Conservation (phyloP, 2,113 vertebrate genomes). For the Lophius piscatorius region DNA sequence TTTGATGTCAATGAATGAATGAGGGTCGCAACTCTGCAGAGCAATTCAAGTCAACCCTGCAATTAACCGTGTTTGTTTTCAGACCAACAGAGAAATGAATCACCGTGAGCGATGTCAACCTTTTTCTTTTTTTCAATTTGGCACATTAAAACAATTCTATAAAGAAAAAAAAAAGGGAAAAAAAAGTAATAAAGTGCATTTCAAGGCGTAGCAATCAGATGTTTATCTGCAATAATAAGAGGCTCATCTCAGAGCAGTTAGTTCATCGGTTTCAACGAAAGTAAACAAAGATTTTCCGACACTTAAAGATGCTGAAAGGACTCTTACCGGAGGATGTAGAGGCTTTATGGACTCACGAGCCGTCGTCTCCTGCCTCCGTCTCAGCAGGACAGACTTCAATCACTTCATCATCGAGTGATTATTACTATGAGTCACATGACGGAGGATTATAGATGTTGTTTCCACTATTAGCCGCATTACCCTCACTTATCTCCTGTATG, state of each 20-base stretch:
- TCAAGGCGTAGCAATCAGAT: no score
- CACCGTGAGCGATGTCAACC: no score
- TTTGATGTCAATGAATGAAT: conserved; percentile 16
- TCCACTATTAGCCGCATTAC: conserved; percentile 56
- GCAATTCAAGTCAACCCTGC: conserved; percentile 29
- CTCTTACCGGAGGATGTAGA: conserved; percentile 47
- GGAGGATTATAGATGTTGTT: conserved; percentile 69
- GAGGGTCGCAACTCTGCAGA: conserved; percentile 10
- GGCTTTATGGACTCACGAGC: background rate
- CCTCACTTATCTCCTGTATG: conserved; percentile 34
- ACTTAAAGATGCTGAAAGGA: background rate
- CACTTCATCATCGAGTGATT: conserved; percentile 65
- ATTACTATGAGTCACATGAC: conserved; percentile 76
- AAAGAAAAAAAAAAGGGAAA: no score
- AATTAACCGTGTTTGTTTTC: conserved; percentile 40
- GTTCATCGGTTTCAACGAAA: no score
- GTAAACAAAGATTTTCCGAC: background rate
- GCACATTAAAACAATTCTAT: no score
- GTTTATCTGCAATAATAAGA: no score
- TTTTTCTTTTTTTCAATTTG: no score
- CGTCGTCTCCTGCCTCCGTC: conserved; percentile 6
- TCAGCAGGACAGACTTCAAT: conserved; percentile 4
- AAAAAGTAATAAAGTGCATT: no score
- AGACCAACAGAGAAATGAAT: no score
- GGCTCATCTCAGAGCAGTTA: no score